Conservation (phyloP, 2,888 invertebrate species). For the Dexiosoma caninum region DNA sequence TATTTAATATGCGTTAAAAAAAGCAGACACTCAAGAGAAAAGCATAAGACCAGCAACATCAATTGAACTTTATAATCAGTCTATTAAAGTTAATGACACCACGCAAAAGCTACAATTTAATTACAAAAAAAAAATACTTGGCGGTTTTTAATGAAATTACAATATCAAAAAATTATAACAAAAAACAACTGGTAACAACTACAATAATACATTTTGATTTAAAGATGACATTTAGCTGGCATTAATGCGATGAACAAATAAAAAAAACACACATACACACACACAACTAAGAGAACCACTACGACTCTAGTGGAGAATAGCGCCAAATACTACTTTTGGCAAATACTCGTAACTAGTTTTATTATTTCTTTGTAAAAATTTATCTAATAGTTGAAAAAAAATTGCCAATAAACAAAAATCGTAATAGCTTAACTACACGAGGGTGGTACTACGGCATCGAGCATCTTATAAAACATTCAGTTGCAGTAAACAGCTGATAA, state of each 20-base stretch:
- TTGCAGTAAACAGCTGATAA: no score
- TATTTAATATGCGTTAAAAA: background rate
- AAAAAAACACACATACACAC: slow-evolving; percentile 18
- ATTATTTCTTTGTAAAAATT: slow-evolving; percentile 2
- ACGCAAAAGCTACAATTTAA: slow-evolving; percentile 60
- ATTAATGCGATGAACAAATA: slow-evolving; percentile 47
- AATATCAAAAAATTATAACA: background rate
- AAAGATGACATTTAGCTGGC: slow-evolving; percentile 63
- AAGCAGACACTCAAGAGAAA: background rate
- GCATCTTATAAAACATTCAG: no score
- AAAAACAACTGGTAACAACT: background rate
- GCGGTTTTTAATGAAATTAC: background rate
- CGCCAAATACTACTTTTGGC: slow-evolving; percentile 4
- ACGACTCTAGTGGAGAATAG: slow-evolving; percentile 1
- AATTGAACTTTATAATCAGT: slow-evolving; percentile 44
- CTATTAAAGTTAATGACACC: slow-evolving; percentile 49
- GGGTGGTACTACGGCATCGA: background rate
- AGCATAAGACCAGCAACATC: slow-evolving; percentile 1
- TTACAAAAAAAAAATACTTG: slow-evolving; percentile 45
- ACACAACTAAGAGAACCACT: no score
- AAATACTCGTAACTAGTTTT: slow-evolving; percentile 34
- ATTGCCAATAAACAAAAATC: background rate
- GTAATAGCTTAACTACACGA: slow-evolving; percentile 1
- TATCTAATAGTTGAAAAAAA: background rate
- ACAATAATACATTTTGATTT: slow-evolving; percentile 36